Conservation (phyloP, 2,797 vertebrate genomes). For the Rhynchotus rufescens region DNA sequence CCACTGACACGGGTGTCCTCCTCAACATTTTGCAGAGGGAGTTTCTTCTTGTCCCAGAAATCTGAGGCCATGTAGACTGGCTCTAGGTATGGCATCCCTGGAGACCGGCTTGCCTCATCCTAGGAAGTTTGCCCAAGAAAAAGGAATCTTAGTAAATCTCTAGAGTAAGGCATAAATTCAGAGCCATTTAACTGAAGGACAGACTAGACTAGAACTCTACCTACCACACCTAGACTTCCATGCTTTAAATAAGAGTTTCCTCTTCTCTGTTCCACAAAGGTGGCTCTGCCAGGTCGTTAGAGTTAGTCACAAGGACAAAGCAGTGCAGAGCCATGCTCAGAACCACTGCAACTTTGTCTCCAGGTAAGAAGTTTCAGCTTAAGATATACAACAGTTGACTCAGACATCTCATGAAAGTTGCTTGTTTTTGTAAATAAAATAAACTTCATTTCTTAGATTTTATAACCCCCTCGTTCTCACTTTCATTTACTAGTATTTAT, state of each 20-base stretch:
- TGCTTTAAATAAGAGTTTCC: too few species aligned
- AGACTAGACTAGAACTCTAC: too few species aligned
- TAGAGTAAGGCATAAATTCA: neutral
- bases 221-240: too few species aligned
- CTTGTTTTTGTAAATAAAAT: neutral
- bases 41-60: conserved; percentile 74
- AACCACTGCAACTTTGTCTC: neutral
- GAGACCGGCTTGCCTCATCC: conserved; percentile 33
- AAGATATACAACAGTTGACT: neutral
- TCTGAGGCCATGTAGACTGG: conserved; percentile 54
- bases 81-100: conserved; percentile 71
- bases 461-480: neutral
- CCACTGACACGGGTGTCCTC: neutral
- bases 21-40: neutral
- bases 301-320: too few species aligned
- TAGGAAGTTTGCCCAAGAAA: conserved; percentile 20
- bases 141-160: neutral
- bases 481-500: neutral
- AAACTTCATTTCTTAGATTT: neutral
- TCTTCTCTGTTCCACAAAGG: too few species aligned
- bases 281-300: too few species aligned
- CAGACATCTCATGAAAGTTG: neutral
- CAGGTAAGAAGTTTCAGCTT: neutral
- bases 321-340: too few species aligned
- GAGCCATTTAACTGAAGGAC: too few species aligned